Conservation (phyloP, 2,113 vertebrate genomes). For the Hypocryptadius cinnamomeus region DNA sequence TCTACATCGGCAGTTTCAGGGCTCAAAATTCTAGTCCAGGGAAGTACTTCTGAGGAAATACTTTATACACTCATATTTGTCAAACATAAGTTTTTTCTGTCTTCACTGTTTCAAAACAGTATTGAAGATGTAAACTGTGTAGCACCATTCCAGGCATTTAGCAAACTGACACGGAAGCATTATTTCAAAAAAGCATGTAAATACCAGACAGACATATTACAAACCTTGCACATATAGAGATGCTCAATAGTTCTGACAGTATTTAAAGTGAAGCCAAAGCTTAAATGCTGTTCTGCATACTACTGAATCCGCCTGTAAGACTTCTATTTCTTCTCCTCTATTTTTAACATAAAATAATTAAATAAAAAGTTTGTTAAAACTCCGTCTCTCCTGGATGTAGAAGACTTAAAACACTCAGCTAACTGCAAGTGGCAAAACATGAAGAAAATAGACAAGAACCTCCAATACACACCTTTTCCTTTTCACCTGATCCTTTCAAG, state of each 20-base stretch:
- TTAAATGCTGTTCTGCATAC: neutral
- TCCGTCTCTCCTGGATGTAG: neutral
- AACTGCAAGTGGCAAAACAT: neutral
- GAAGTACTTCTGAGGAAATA: neutral
- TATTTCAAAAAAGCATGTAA: neutral
- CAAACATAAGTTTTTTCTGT: neutral
- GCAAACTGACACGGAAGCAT: neutral
- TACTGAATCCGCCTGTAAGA: neutral
- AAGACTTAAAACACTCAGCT: neutral
- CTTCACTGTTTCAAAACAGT: neutral
- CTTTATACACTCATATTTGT: neutral
- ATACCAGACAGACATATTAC: neutral
- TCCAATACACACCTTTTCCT: neutral
- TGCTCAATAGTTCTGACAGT: neutral
- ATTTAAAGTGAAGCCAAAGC: neutral
- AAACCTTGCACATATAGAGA: neutral
- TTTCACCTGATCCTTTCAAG: neutral
- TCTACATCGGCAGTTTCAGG: neutral
- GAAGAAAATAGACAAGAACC: neutral
- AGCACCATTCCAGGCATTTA: neutral
- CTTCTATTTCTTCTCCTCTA: neutral
- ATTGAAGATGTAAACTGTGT: neutral
- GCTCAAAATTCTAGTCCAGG: neutral
- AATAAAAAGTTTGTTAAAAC: neutral
- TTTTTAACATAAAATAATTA: neutral